Percentiles rank a stretch among this genome's conserved stretches.
Evolutionary conservation across 2,113 vertebrate species (phyloP).

Genomic region (Protobothrops flavoviridis): DNA sequence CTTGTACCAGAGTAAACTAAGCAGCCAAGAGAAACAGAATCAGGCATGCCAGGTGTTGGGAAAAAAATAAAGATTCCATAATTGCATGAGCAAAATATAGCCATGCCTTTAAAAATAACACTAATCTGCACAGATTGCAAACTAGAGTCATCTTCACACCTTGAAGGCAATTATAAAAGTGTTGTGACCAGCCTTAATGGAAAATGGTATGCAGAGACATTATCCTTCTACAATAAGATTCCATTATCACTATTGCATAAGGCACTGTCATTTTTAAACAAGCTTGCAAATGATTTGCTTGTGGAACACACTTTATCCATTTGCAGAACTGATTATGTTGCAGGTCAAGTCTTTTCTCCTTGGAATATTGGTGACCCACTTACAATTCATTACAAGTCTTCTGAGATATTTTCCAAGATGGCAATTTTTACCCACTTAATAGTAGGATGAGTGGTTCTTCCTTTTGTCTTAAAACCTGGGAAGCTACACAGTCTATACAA

Average conservation of each 20-base stretch:
- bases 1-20: background rate
- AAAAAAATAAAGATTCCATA: conserved; percentile 1
- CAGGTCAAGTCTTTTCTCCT: background rate
- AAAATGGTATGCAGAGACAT: background rate
- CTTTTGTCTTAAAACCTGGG: background rate
- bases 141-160: background rate
- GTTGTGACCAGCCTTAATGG: background rate
- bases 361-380: background rate
- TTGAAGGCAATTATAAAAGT: background rate
- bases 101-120: conserved; percentile 6
- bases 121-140: background rate
- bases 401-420: background rate
- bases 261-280: background rate
- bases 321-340: background rate
- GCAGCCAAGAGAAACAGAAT: conserved; percentile 5
- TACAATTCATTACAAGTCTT: background rate
- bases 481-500: background rate
- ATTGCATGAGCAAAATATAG: conserved; percentile 19
- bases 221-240: background rate
- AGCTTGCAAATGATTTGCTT: background rate
- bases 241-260: background rate
- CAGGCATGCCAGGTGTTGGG: conserved; percentile 18
- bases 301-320: background rate
- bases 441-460: background rate
- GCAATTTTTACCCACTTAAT: background rate